A percentile compares a stretch with the other conserved stretches of the same genome.
These are phyloP conservation scores for Endomychus coccineus DNA, from an alignment of 2,888 invertebrate species.

Conservation along the genomic window DNA sequence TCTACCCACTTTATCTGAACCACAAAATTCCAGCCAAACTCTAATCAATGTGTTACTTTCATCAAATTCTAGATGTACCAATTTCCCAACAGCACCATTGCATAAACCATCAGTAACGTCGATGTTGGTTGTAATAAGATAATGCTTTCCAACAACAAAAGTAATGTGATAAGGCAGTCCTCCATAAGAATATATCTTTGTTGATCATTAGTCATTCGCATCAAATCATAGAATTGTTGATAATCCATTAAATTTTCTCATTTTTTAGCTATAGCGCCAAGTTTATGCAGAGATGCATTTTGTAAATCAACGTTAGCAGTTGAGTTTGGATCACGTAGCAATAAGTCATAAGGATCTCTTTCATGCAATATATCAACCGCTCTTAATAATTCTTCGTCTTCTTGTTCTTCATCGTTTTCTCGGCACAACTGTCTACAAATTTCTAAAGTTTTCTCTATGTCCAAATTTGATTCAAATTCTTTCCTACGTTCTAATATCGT, in stretches of 20 bases:
- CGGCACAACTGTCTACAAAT: conserved; percentile 35
- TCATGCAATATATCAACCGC: conserved; percentile 3
- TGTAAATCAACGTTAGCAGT: conserved; percentile 3
- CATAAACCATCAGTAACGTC: conserved; percentile 4
- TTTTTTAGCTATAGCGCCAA: conserved; percentile 13
- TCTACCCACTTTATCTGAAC: neutral
- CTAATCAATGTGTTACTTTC: conserved; percentile 1
- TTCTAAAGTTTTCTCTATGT: conserved; percentile 32
- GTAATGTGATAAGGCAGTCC: conserved; percentile 2
- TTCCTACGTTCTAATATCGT: conserved; percentile 27
- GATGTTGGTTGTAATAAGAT: neutral
- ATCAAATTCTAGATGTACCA: conserved; percentile 2
- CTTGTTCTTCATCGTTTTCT: conserved; percentile 18
- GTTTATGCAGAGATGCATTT: conserved; percentile 3
- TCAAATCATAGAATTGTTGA: conserved; percentile 8
- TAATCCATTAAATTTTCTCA: conserved; percentile 13
- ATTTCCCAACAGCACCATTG: conserved; percentile 2
- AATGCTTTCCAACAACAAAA: neutral
- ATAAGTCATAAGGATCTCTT: neutral
- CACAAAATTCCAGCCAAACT: conserved; percentile 5
- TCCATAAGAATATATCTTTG: conserved; percentile 2
- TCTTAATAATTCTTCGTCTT: conserved; percentile 11
- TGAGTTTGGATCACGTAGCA: neutral
- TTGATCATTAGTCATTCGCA: conserved; percentile 3
- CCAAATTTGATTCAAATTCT: conserved; percentile 34